Percentiles rank a stretch among this genome's conserved stretches.
Conservation (phyloP, 2,888 invertebrate species). For the Prenolepis imparis region DNA sequence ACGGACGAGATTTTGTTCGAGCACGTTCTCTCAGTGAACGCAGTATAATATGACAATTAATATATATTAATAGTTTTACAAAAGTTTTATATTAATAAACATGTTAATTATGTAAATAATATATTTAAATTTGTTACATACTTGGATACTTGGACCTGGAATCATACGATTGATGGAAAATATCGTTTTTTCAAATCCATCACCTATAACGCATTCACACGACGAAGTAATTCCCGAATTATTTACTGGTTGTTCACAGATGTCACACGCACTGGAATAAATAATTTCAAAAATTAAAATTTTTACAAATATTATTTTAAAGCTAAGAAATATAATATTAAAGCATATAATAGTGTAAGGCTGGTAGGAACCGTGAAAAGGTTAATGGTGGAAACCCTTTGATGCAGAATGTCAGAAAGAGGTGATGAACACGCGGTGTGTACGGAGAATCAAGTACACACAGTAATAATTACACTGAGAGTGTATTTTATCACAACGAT, state of each 20-base stretch:
- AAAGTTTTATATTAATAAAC: background rate
- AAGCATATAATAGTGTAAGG: too few species aligned
- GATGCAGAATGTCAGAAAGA: too few species aligned
- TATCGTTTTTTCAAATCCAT: slow-evolving; percentile 38
- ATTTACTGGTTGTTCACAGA: background rate
- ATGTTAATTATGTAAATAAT: background rate
- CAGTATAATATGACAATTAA: background rate
- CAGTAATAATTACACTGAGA: too few species aligned
- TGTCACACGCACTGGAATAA: slow-evolving; percentile 17
- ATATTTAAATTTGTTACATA: background rate
- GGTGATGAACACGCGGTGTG: too few species aligned
- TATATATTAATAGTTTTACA: background rate
- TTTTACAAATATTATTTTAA: background rate
- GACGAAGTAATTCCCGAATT: slow-evolving; percentile 11
- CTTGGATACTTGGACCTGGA: slow-evolving; percentile 40
- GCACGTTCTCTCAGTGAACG: too few species aligned
- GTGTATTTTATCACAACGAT: too few species aligned
- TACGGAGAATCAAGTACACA: too few species aligned
- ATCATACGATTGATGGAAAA: slow-evolving; percentile 27
- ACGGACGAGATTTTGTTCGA: too few species aligned
- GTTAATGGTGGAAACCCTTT: too few species aligned
- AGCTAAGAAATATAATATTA: too few species aligned
- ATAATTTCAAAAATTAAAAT: slow-evolving; percentile 15
- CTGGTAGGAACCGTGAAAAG: too few species aligned
- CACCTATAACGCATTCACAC: slow-evolving; percentile 21